phyloP scores from a whole-genome alignment of 2,888 invertebrate species.

The Periphyllus acericola region DNA sequence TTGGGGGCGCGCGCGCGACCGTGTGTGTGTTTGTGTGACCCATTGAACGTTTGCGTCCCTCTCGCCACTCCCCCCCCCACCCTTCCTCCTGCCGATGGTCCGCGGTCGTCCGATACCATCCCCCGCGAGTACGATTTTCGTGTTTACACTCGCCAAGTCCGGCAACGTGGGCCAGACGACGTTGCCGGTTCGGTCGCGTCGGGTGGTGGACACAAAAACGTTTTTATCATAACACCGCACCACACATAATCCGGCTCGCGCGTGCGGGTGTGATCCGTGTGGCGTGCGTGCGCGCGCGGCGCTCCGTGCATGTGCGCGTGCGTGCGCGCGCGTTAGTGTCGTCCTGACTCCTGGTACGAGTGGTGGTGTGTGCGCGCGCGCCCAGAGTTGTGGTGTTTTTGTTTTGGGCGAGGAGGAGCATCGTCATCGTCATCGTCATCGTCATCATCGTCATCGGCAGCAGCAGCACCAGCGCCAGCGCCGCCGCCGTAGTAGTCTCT shows the following conservation, averaged over 20 bases:
- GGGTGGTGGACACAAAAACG: slow-evolving; percentile 38
- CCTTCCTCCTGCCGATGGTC: neutral
- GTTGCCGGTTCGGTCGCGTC: slow-evolving; percentile 17
- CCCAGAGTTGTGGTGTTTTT: slow-evolving; percentile 16
- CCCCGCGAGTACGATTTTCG: neutral
- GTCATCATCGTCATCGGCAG: neutral
- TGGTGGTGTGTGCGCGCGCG: neutral
- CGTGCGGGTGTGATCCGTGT: too few species aligned
- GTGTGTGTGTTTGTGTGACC: neutral
- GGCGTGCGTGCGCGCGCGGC: neutral
- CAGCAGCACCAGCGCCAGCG: neutral
- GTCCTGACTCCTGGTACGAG: too few species aligned
- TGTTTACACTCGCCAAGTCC: slow-evolving; percentile 25
- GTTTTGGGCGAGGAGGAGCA: slow-evolving; percentile 16
- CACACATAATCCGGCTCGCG: neutral
- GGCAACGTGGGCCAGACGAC: slow-evolving; percentile 51
- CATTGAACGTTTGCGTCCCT: slow-evolving; percentile 7
- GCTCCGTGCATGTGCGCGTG: neutral
- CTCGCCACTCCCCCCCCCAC: neutral
- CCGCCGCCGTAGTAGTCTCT: neutral
- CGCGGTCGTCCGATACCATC: neutral
- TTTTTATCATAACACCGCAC: slow-evolving; percentile 49
- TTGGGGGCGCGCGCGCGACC: neutral
- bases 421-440: neutral
- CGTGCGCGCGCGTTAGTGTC: neutral